Conservation (phyloP, 2,113 vertebrate genomes). For the Chaetodon auriga region DNA sequence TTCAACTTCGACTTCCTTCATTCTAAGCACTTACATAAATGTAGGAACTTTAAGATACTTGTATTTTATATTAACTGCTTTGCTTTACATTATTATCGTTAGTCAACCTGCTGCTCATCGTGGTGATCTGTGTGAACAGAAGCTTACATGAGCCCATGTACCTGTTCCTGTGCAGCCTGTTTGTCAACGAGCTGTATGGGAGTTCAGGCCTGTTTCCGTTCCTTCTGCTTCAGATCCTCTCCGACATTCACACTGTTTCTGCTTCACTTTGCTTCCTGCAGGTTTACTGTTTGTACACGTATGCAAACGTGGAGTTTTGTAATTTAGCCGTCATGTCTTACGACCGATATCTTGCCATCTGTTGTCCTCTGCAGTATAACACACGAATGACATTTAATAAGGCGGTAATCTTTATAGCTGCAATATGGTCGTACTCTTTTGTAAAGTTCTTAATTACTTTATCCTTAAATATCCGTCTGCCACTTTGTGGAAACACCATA, state of each 20-base stretch:
- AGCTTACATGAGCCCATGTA: too few species aligned
- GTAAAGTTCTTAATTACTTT: not conserved
- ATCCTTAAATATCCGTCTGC: conserved; percentile 3
- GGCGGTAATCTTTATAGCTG: not conserved
- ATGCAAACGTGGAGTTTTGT: conserved; percentile 43
- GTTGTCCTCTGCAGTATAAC: conserved; percentile 34
- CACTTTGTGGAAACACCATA: conserved; percentile 36
- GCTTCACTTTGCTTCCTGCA: conserved; percentile 43
- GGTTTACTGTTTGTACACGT: conserved; percentile 67
- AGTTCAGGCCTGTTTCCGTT: conserved; percentile 32
- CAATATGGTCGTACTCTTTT: conserved; percentile 61
- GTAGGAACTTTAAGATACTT: conserved; percentile 6
- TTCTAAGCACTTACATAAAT: conserved; percentile 13
- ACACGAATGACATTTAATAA: conserved; percentile 4
- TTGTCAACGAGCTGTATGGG: conserved; percentile 71
- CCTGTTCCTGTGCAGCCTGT: conserved; percentile 71
- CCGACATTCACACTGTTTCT: conserved; percentile 37
- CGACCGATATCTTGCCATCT: conserved; percentile 42
- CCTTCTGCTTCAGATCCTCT: conserved; percentile 24
- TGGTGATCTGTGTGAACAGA: too few species aligned
- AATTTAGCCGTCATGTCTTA: conserved; percentile 37
- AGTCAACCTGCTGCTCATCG: too few species aligned
- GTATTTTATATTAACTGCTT: not conserved
- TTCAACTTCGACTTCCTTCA: conserved; percentile 31
- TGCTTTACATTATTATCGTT: not conserved